Evolutionary conservation across 2,113 vertebrate genomes (phyloP), one percentile per base, ranked within the genome.

Genomic region (Helogale parvula): DNA sequence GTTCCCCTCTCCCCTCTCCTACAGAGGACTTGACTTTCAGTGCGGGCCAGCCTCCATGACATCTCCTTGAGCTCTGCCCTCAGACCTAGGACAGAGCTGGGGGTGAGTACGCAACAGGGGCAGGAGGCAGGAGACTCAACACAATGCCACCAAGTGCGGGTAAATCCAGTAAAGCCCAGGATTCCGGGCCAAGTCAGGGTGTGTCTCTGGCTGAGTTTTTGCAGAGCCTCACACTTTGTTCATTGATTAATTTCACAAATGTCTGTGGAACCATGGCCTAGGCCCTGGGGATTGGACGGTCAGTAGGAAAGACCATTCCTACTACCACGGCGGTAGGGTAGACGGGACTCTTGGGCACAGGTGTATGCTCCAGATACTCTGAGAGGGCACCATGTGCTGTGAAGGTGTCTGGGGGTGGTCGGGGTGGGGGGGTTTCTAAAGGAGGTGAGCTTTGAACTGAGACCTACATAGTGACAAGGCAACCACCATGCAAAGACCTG

Each of bases 61-160:
- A 57, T 33, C 50, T 66, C 31, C 25, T 4, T 7, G 3, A 27
- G 77, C 72, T 31, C 69, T 0, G 4, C 9, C 54, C 50, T 27
- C 17, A 1, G 50, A 71, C 45, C 45, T 74, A 13, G 31, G 21
- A 17, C 60, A 63, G 23, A 54, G 69, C 33, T 27, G 17, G 50
- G 27, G 15, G 6, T 21, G 33, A 66, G 74, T 35, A 31, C n/a
- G 31, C 69, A 5, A 60, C 7, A 6, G 29, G 11, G 5, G 10
- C 38, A 11, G 35, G 50, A 0, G n/a, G 41, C 16, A 13, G 21
- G 19, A 47, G 15, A 29, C 23, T 3, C 0, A 1, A 35, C 35
- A 68, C 60, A 45, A 38, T 0, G 11, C 47, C 60, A 69, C 50
- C 38, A 45, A 50, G 88, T 19, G 9, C 35, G n/a, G 65, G 35